These are phyloP conservation scores for Menura novaehollandiae DNA, from an alignment of 2,113 vertebrate genomes.

Conservation along the genomic window DNA sequence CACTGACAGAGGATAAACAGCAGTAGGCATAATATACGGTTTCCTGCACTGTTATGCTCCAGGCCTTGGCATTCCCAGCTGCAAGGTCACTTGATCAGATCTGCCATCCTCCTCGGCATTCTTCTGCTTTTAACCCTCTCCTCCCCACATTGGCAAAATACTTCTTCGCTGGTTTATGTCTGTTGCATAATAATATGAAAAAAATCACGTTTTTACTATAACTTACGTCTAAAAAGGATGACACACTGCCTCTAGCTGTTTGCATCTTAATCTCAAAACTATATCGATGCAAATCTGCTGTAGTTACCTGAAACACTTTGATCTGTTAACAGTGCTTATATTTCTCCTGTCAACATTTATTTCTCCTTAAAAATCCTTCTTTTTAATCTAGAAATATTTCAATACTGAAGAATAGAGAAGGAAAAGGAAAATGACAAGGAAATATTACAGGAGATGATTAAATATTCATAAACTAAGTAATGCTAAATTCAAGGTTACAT, in stretches of 20 bases:
- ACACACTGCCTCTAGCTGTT: neutral
- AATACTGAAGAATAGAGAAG: neutral
- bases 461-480: neutral
- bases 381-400: neutral
- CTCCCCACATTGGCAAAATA: neutral
- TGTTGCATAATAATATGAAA: neutral
- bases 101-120: neutral
- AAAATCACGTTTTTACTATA: neutral
- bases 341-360: neutral
- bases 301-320: neutral
- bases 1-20: neutral
- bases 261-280: neutral
- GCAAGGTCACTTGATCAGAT: neutral
- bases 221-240: neutral
- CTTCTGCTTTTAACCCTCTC: neutral
- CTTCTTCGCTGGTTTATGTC: neutral
- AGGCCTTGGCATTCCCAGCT: neutral
- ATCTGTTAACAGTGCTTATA: neutral
- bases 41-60: neutral
- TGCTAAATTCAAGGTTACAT: neutral
- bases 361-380: neutral
- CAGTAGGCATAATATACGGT: neutral
- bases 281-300: neutral
- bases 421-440: neutral
- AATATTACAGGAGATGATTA: neutral